Base-by-base conservation (phyloP, 2,113 vertebrate species). In the Nestor notabilis region DNA sequence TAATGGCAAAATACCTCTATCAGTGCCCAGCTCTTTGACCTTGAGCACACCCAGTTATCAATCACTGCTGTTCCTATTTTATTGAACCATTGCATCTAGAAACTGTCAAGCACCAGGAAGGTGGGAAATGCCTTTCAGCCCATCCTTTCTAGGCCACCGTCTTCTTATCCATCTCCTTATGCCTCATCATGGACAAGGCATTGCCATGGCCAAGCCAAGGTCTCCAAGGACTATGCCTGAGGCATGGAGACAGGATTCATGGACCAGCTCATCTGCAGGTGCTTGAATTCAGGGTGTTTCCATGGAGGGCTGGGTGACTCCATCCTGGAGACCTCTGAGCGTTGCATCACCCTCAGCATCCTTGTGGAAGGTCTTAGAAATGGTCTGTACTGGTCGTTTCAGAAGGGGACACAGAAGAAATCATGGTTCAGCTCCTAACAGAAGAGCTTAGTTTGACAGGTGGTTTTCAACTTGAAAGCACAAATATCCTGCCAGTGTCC, bases 381-480 rank as follows among this genome's bases (percentile, higher is more conserved):
- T 25, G 31, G 13, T 33, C 49, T 10, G 10, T 6, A 6, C 39
- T 24, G 35, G 24, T 19, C 60, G 19, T 56, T 78, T 58, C 53
- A 7, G 53, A 69, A 37, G 18, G 25, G 29, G 35, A 20, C 0
- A 0, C 5, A 50, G 61, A 50, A 69, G 39, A 47, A n/a, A 24
- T 33, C 41, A 35, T 7, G 9, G 56, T 35, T 80, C 63, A 47
- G 43, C 27, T 78, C 74, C 74, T 90, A 25, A 14, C 23, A 21
- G 69, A 81, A 37, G 2, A 92, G 17, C 41, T 83, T 7, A 10
- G 25, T 50, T 61, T 90, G 86, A 58, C 72, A 80, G 72, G 58
- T 24, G 65, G 49, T 65, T 86, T 92, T 81, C 87, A 84, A 78
- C 78, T 76, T 52, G 56, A 83, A 66, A 92, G 50, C 77, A 70